Percentiles rank a stretch among this genome's conserved stretches.
Evolutionary conservation across 1,140 invertebrate genomes (phyloP).

Genomic region (Dinoponera quadriceps): DNA sequence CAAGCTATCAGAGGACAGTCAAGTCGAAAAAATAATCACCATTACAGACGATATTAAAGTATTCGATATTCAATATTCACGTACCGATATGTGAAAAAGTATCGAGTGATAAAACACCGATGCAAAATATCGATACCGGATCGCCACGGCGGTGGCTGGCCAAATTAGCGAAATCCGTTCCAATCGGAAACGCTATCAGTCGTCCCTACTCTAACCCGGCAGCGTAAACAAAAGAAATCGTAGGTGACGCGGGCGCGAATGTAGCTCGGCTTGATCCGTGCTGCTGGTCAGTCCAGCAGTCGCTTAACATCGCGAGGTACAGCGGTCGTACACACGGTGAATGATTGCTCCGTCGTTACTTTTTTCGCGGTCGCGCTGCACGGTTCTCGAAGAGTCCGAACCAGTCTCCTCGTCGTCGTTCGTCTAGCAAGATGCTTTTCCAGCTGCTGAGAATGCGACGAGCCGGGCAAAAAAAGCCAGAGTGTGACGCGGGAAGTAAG

Average conservation of each 20-base stretch:
- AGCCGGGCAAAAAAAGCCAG: neutral
- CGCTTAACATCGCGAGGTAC: constrained; percentile 37
- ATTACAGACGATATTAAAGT: too few relatives aligned
- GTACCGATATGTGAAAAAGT: too few relatives aligned
- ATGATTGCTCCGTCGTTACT: constrained; percentile 11
- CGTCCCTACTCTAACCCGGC: constrained; percentile 21
- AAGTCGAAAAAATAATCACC: too few relatives aligned
- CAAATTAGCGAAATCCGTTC: neutral
- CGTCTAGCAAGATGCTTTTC: constrained; percentile 36
- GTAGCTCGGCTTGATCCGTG: constrained; percentile 38
- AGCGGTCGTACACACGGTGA: constrained; percentile 2
- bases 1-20: too few relatives aligned
- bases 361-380: neutral
- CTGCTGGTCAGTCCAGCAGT: constrained; percentile 51
- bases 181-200: neutral
- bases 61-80: too few relatives aligned
- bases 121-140: too few relatives aligned
- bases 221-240: constrained; percentile 40
- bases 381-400: neutral
- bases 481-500: constrained; percentile 22
- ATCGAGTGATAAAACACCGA: too few relatives aligned
- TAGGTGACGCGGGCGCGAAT: constrained; percentile 28
- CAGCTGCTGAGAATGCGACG: neutral
- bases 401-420: constrained; percentile 37
- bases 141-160: too few relatives aligned